These are phyloP conservation scores for Macroglossus sobrinus DNA, from an alignment of 2,113 vertebrate species.

Conservation along the genomic window DNA sequence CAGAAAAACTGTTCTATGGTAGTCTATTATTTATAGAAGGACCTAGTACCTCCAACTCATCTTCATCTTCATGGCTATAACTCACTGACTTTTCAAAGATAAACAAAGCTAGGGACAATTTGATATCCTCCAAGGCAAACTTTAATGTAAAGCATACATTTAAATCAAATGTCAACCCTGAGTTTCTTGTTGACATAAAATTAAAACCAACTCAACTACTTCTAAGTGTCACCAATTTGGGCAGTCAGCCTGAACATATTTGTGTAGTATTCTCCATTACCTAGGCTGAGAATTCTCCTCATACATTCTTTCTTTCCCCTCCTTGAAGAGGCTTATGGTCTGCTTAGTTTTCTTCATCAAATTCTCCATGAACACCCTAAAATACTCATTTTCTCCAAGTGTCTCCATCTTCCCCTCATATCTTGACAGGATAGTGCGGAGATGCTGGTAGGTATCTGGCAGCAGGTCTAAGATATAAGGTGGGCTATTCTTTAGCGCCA, in stretches of 20 bases:
- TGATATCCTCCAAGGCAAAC: not conserved
- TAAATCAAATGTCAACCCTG: constrained; percentile 32
- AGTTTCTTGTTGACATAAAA: not conserved
- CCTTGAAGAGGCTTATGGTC: constrained; percentile 99
- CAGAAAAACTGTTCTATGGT: not conserved
- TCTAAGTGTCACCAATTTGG: not conserved
- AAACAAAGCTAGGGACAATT: not conserved
- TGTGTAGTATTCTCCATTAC: constrained; percentile 76
- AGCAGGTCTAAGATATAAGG: constrained; percentile 98
- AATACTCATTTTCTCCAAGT: constrained; percentile 97
- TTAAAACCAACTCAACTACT: constrained; percentile 52
- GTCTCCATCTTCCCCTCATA: constrained; percentile 99
- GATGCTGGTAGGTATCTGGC: constrained; percentile 98
- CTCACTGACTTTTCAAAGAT: not conserved
- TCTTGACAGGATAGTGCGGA: constrained; percentile 94
- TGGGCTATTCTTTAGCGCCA: constrained; percentile 98
- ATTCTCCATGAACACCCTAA: constrained; percentile 99
- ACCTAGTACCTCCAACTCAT: not conserved
- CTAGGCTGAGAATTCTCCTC: constrained; percentile 99
- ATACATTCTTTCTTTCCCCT: constrained; percentile 98
- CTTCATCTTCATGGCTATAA: not conserved
- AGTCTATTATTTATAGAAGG: not conserved
- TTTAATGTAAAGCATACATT: constrained; percentile 21
- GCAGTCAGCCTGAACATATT: constrained; percentile 47
- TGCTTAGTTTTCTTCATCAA: constrained; percentile 98